Conservation (phyloP, 2,113 vertebrate species). For the Spheniscus mendiculus region DNA sequence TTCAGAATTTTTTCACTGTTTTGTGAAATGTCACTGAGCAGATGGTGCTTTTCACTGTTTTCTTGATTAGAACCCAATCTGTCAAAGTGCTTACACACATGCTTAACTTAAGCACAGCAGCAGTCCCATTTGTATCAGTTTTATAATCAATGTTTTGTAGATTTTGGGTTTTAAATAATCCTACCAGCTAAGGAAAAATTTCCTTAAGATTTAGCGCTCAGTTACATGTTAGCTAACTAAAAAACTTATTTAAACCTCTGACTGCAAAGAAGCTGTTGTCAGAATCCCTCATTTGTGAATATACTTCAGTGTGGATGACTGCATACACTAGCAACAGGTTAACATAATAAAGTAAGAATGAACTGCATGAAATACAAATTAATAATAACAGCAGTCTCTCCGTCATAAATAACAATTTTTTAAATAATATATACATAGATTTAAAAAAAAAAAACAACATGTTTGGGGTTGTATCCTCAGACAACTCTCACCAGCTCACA, state of each 20-base stretch:
- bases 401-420: not conserved
- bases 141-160: not conserved
- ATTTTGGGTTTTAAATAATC: not conserved
- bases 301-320: not conserved
- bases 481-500: not conserved
- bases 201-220: not conserved
- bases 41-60: conserved; percentile 49
- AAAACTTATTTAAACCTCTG: not conserved
- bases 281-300: not conserved
- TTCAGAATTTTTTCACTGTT: conserved; percentile 17
- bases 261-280: not conserved
- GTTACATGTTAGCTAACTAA: not conserved
- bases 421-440: not conserved
- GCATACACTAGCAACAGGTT: not conserved
- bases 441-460: accelerated
- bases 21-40: conserved; percentile 23
- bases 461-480: not conserved
- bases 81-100: conserved; percentile 25
- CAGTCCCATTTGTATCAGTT: not conserved
- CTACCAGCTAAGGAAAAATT: not conserved
- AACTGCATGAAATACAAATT: not conserved
- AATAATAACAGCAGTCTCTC: not conserved
- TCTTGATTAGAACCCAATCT: conserved; percentile 26
- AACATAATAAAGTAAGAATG: not conserved
- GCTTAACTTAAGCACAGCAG: conserved; percentile 31